phyloP scores from a whole-genome alignment of 2,888 invertebrate species.

The Pollenia angustigena region DNA sequence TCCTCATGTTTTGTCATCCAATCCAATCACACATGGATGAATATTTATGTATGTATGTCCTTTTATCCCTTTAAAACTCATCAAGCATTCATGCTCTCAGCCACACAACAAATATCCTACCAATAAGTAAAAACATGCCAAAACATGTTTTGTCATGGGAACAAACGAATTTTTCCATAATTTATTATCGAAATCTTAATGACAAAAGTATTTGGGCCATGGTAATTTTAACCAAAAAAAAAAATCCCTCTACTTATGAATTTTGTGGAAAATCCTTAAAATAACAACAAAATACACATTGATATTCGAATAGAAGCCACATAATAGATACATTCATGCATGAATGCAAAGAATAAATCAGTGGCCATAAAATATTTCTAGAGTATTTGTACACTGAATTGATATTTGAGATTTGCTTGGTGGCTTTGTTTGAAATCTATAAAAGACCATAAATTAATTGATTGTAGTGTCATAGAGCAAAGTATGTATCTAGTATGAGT shows the following conservation, averaged over 20 bases:
- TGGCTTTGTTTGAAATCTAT: conserved; percentile 17
- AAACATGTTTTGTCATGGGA: conserved; percentile 41
- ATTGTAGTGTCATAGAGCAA: conserved; percentile 9
- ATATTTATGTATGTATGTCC: background rate
- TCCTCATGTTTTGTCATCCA: background rate
- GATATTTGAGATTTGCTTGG: conserved; percentile 24
- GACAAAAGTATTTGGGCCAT: conserved; percentile 65
- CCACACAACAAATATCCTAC: conserved; percentile 4
- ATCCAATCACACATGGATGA: background rate
- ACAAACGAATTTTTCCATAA: conserved; percentile 49
- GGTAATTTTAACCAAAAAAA: conserved; percentile 30
- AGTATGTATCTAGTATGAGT: background rate
- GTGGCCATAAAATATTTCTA: conserved; percentile 35
- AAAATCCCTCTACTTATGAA: conserved; percentile 24
- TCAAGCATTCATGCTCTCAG: background rate
- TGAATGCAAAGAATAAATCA: conserved; percentile 3
- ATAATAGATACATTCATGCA: background rate
- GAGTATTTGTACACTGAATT: background rate
- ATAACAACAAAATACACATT: conserved; percentile 12
- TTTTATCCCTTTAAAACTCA: background rate
- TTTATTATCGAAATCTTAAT: conserved; percentile 66
- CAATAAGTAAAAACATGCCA: background rate
- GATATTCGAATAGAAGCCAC: background rate
- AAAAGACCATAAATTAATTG: conserved; percentile 49
- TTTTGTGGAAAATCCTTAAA: conserved; percentile 38